These are phyloP conservation scores for Ips nitidus DNA, from an alignment of 1,140 invertebrate species.

Conservation along the genomic window DNA sequence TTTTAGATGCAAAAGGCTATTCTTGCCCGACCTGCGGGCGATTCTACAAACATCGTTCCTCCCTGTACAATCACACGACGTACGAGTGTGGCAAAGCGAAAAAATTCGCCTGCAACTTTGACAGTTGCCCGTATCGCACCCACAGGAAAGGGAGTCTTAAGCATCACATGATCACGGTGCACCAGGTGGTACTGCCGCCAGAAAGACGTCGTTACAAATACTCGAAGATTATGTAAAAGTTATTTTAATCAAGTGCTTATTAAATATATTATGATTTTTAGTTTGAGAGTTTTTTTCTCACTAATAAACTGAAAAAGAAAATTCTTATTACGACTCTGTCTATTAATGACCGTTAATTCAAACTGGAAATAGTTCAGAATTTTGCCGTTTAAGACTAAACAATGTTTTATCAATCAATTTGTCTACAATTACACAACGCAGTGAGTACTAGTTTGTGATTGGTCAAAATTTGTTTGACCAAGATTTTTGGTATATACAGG, in stretches of 20 bases:
- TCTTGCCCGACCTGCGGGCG: slow-evolving; percentile 54
- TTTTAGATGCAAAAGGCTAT: slow-evolving; percentile 20
- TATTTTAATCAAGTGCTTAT: too few relatives aligned
- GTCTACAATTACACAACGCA: too few relatives aligned
- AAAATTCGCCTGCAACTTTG: not conserved
- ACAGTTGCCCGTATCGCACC: slow-evolving; percentile 47
- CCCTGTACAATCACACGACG: slow-evolving; percentile 61
- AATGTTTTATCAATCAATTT: too few relatives aligned
- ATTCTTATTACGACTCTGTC: not conserved
- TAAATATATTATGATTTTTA: too few relatives aligned
- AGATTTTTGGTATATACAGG: not conserved
- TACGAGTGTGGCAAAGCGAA: slow-evolving; percentile 64
- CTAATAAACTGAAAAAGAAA: not conserved
- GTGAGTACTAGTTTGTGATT: too few relatives aligned
- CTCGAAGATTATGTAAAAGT: slow-evolving; percentile 10
- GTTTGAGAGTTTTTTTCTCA: not conserved
- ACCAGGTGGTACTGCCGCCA: not conserved
- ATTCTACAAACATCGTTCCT: slow-evolving; percentile 58
- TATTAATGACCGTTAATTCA: not conserved
- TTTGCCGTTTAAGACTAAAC: too few relatives aligned
- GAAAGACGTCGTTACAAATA: slow-evolving; percentile 2
- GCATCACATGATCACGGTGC: slow-evolving; percentile 44
- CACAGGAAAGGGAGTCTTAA: slow-evolving; percentile 54
- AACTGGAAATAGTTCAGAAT: too few relatives aligned
- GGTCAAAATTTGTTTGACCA: too few relatives aligned